Base-by-base conservation (phyloP, 2,888 invertebrate species). In the Anthrax anthrax region DNA sequence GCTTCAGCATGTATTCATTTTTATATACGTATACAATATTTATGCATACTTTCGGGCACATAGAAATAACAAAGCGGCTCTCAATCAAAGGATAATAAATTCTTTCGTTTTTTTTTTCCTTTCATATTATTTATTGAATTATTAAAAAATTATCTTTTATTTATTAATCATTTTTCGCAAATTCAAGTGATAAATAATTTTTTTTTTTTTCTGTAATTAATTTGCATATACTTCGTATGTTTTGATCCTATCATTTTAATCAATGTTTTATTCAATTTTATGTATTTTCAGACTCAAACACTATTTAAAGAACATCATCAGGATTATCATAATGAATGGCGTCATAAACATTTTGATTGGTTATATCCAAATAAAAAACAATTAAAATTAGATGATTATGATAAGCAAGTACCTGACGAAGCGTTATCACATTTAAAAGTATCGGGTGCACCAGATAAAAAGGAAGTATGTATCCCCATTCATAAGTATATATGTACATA, bases 331-430 rank as follows among this genome's bases (percentile, higher is more conserved):
- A 38, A 43, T 10, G 39, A 18, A 29, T 49, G 43, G 43, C 39
- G 40, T 27, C 16, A 36, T 9, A 46, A 10, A 27, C 37, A 49
- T 5, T 32, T 34, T 37, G 14, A n/a, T 14, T 46, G 49, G 46
- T 27, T 49, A 17, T 37, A 18, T 23, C 48, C 48, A 38, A 44
- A 44, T 42, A 41, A 39, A 4, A 29, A 49, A 13, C 38, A 37
- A 9, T 29, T 44, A n/a, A 13, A 40, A 40, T 12, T 48, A 17
- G 44, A 44, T 19, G 48, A 48, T 18, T 48, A 48, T 23, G 48
- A 42, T 10, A 42, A 42, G n/a, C 27, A 44, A 29, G 27, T 41
- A 23, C 48, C 48, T 2, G 41, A 47, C 36, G 38, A 40, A 18
- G 38, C n/a, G 10, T 9, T 27, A 27, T 17, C 34, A 34, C 48